Evolutionary conservation across 2,113 vertebrate genomes (phyloP).

Genomic region (Indicator maculatus): DNA sequence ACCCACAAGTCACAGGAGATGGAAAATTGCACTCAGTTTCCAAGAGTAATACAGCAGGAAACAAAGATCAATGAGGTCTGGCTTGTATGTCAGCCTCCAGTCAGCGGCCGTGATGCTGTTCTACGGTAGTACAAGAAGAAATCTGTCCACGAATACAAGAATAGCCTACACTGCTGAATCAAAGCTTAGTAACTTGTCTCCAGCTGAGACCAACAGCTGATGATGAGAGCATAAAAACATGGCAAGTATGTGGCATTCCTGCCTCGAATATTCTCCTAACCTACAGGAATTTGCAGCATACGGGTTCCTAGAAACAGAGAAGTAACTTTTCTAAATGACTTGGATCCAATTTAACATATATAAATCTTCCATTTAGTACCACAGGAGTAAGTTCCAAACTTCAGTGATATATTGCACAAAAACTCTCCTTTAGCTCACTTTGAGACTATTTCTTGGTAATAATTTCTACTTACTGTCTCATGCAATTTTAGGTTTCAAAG

Average conservation of each 20-base stretch:
- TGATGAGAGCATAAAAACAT: not conserved
- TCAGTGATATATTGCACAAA: not conserved
- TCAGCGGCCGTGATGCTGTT: not conserved
- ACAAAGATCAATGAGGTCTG: not conserved
- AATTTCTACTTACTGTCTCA: not conserved
- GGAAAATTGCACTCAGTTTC: not conserved
- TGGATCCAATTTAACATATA: not conserved
- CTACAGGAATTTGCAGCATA: not conserved
- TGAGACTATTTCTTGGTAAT: not conserved
- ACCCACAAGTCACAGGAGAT: not conserved
- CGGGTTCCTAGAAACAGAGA: not conserved
- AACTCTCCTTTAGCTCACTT: not conserved
- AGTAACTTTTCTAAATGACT: not conserved
- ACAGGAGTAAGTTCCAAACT: not conserved
- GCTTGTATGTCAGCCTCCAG: not conserved
- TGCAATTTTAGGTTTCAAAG: not conserved
- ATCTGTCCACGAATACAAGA: not conserved
- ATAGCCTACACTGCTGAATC: not conserved
- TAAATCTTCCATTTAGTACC: not conserved
- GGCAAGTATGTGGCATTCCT: not conserved
- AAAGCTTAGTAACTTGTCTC: not conserved
- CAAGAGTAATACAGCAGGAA: not conserved
- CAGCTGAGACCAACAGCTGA: slow-evolving; percentile 17
- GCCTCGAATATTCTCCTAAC: not conserved
- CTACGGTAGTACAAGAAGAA: not conserved